A percentile compares a stretch with the other conserved stretches of the same genome.
Evolutionary conservation across 2,797 vertebrate genomes (phyloP).

Genomic region (Aphelocoma californica): DNA sequence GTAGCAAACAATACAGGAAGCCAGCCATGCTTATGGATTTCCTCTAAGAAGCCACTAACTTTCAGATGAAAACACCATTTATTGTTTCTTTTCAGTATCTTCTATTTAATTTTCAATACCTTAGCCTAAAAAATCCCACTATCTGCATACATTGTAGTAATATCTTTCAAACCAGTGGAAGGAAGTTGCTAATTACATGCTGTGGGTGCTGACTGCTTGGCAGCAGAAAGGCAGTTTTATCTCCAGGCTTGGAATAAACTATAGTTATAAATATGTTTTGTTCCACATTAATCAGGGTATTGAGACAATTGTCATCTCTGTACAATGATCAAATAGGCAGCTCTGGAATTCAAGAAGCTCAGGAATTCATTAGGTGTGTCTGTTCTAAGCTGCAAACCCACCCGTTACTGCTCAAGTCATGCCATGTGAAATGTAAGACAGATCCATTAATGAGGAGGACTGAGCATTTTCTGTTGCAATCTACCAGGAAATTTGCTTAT

Average conservation of each 20-base stretch:
- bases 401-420: slow-evolving; percentile 8
- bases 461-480: slow-evolving; percentile 35
- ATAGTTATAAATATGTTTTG: slow-evolving; percentile 47
- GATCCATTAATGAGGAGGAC: slow-evolving; percentile 36
- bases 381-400: slow-evolving; percentile 27
- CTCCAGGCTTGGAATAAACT: slow-evolving; percentile 15
- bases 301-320: slow-evolving; percentile 29
- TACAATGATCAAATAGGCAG: slow-evolving; percentile 18
- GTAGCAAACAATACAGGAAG: neutral
- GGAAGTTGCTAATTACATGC: slow-evolving; percentile 42
- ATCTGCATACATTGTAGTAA: neutral
- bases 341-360: slow-evolving; percentile 42
- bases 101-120: slow-evolving; percentile 45
- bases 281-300: slow-evolving; percentile 37
- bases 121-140: slow-evolving; percentile 29
- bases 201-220: slow-evolving; percentile 23
- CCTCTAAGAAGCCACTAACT: neutral
- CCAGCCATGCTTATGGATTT: neutral
- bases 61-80: slow-evolving; percentile 7
- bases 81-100: slow-evolving; percentile 33
- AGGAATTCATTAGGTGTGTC: slow-evolving; percentile 56
- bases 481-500: slow-evolving; percentile 38
- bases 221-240: slow-evolving; percentile 21
- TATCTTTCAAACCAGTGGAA: slow-evolving; percentile 2
- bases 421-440: neutral